Evolutionary conservation across 1,140 invertebrate genomes (phyloP).

Genomic region (Hermetia illucens): DNA sequence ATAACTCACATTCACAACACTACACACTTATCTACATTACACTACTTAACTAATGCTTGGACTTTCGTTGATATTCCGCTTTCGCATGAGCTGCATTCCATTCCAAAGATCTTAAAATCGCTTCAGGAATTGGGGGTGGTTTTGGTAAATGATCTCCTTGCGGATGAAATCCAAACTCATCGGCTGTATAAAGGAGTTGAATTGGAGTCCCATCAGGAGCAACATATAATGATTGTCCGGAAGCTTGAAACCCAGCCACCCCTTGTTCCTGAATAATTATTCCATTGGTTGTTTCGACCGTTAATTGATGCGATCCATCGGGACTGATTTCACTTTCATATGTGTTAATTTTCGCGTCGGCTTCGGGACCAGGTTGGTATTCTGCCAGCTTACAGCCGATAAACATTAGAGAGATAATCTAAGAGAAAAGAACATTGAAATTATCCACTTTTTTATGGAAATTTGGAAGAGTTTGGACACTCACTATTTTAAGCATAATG

Average conservation of each 20-base stretch:
- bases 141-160: slow-evolving; percentile 33
- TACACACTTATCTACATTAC: too few species aligned
- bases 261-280: slow-evolving; percentile 36
- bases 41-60: too few species aligned
- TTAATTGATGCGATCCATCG: slow-evolving; percentile 29
- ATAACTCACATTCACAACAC: too few species aligned
- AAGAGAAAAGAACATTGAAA: too few species aligned
- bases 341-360: too few species aligned
- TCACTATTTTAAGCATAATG: too few species aligned
- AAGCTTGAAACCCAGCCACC: not conserved
- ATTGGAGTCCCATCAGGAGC: slow-evolving; percentile 34
- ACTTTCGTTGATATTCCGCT: too few species aligned
- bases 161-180: slow-evolving; percentile 37
- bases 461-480: too few species aligned
- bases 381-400: too few species aligned
- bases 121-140: slow-evolving; percentile 39
- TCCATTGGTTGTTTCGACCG: slow-evolving; percentile 39
- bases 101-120: slow-evolving; percentile 35
- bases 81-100: slow-evolving; percentile 36
- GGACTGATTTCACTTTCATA: slow-evolving; percentile 36
- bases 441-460: too few species aligned
- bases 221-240: slow-evolving; percentile 18
- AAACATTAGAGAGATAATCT: too few species aligned
- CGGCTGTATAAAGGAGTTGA: slow-evolving; percentile 34
- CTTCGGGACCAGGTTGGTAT: too few species aligned